phyloP scores from a whole-genome alignment of 2,888 invertebrate genomes.

The Synanthedon formicaeformis region DNA sequence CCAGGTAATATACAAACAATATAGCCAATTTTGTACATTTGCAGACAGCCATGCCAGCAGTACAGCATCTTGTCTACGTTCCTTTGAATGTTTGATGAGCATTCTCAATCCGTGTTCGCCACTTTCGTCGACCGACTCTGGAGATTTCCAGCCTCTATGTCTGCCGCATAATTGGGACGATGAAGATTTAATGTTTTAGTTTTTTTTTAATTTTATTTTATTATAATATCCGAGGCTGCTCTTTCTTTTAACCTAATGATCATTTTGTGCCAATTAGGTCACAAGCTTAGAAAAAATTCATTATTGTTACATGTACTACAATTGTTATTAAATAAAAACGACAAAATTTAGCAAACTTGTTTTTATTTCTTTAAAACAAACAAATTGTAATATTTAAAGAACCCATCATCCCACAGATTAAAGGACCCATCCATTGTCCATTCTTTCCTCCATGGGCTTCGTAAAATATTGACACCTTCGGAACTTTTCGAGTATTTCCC shows the following conservation, averaged over 20 bases:
- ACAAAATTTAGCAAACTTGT: not conserved
- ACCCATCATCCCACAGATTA: slow-evolving; percentile 12
- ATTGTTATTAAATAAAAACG: not conserved
- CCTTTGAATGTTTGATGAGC: slow-evolving; percentile 26
- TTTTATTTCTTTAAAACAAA: not conserved
- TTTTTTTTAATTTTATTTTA: not conserved
- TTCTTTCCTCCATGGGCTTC: slow-evolving; percentile 56
- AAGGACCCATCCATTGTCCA: slow-evolving; percentile 60
- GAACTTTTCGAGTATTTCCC: slow-evolving; percentile 61
- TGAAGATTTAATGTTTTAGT: slow-evolving; percentile 54
- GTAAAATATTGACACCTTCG: slow-evolving; percentile 54
- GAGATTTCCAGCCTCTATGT: slow-evolving; percentile 34
- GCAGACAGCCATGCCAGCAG: slow-evolving; percentile 3
- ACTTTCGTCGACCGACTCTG: slow-evolving; percentile 25
- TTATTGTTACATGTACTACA: not conserved
- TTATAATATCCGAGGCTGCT: too few relatives aligned
- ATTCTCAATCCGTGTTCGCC: slow-evolving; percentile 22
- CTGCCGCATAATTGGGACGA: slow-evolving; percentile 55
- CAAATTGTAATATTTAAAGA: not conserved
- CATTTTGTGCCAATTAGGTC: too few relatives aligned
- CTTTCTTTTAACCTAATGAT: too few relatives aligned
- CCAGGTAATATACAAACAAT: too few relatives aligned
- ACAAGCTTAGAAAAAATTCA: not conserved
- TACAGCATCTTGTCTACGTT: slow-evolving; percentile 14
- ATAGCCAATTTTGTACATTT: not conserved